Conservation (phyloP, 2,888 invertebrate species). For the Cheilosia vulpina region DNA sequence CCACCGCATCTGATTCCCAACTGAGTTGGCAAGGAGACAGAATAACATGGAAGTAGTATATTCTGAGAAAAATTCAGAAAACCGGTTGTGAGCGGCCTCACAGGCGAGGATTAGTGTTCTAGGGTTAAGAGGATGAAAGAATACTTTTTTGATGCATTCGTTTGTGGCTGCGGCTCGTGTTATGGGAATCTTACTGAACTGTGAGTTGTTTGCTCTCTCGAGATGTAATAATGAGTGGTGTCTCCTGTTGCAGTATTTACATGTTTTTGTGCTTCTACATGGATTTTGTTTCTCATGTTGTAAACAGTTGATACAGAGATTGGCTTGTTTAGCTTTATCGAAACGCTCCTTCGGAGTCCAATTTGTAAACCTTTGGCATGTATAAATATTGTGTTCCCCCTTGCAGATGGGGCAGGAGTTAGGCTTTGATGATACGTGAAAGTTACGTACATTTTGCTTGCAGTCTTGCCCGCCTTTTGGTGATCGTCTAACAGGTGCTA, state of each 20-base stretch:
- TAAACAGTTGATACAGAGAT: conserved; percentile 3
- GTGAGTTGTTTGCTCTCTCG: no score
- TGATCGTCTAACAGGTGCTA: no score
- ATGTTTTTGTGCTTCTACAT: conserved; percentile 1
- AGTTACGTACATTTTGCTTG: no score
- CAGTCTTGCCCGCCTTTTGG: no score
- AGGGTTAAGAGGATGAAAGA: neutral
- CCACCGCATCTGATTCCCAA: neutral
- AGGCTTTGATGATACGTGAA: no score
- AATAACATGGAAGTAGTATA: no score
- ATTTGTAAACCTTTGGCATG: neutral
- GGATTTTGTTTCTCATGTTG: conserved; percentile 9
- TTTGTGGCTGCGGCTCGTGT: no score
- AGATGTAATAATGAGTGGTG: neutral
- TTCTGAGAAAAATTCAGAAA: neutral
- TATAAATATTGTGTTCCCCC: conserved; percentile 11
- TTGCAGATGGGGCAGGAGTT: no score
- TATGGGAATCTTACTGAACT: no score
- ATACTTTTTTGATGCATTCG: no score
- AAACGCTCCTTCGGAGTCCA: neutral
- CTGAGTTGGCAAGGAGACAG: neutral
- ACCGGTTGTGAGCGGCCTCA: neutral
- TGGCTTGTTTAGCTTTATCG: neutral
- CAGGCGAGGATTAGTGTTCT: conserved; percentile 1
- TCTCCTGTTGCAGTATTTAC: conserved; percentile 9